A percentile compares a stretch with the other conserved stretches of the same genome.
phyloP scores from a whole-genome alignment of 2,113 vertebrate genomes.

The Rafetus swinhoei region DNA sequence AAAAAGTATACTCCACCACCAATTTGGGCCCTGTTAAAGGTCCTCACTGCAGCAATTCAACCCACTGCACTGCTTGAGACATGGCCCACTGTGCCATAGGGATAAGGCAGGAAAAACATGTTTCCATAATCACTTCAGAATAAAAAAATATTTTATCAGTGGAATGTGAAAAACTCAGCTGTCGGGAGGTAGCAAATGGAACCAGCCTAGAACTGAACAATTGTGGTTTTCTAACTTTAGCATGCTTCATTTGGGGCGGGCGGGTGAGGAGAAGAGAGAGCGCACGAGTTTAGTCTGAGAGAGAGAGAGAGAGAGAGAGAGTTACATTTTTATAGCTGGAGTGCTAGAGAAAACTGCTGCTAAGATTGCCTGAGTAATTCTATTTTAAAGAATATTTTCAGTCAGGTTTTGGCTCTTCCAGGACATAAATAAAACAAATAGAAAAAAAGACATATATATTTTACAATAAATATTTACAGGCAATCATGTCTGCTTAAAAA shows the following conservation, averaged over 20 bases:
- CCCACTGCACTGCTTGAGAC: background rate
- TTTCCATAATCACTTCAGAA: background rate
- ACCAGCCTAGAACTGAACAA: background rate
- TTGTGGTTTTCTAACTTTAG: background rate
- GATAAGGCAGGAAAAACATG: background rate
- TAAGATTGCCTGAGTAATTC: background rate
- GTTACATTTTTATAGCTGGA: conserved; percentile 1
- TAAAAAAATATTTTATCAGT: background rate
- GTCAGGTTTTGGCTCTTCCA: background rate
- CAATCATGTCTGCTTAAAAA: background rate
- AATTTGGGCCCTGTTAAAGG: background rate
- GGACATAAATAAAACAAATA: background rate
- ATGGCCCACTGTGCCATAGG: too few species aligned
- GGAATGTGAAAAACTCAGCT: background rate
- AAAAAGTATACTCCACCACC: accelerated
- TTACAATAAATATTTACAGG: background rate
- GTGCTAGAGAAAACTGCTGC: background rate
- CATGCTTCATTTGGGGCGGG: too few species aligned
- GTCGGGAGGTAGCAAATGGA: background rate
- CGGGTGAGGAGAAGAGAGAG: too few species aligned
- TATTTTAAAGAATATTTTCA: background rate
- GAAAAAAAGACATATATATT: background rate
- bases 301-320: conserved; percentile 4
- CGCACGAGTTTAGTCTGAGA: too few species aligned
- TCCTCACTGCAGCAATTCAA: background rate